A percentile compares a stretch with the other conserved stretches of the same genome.
Conservation (phyloP, 2,797 vertebrate genomes). For the Sternarchorhynchus goeldii region DNA sequence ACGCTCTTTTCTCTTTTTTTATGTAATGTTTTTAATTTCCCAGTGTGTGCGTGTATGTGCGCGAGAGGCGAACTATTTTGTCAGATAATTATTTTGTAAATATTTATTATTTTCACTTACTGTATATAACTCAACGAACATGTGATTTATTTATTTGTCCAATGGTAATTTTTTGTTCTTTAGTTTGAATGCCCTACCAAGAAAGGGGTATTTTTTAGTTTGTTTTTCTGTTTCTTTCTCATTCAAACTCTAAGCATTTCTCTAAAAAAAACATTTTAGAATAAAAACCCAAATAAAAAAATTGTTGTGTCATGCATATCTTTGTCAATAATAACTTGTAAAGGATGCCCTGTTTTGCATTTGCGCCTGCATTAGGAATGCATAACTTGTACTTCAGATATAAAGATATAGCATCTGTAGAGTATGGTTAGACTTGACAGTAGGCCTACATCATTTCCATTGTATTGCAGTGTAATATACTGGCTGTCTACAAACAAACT, state of each 20-base stretch:
- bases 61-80: background rate
- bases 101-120: slow-evolving; percentile 1
- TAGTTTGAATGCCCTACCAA: background rate
- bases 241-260: slow-evolving; percentile 35
- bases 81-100: slow-evolving; percentile 4
- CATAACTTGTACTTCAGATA: too few relatives aligned
- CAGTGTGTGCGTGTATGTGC: background rate
- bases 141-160: slow-evolving; percentile 42
- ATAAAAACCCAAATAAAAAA: slow-evolving; percentile 35
- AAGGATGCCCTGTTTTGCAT: too few relatives aligned
- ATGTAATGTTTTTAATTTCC: background rate
- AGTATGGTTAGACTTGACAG: too few relatives aligned
- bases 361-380: too few relatives aligned
- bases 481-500: too few relatives aligned
- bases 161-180: slow-evolving; percentile 17
- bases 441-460: too few relatives aligned
- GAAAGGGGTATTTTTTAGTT: background rate
- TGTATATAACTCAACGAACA: slow-evolving; percentile 48
- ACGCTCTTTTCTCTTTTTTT: background rate
- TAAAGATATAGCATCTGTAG: too few relatives aligned
- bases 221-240: slow-evolving; percentile 24
- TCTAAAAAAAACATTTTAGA: slow-evolving; percentile 22
- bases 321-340: too few relatives aligned
- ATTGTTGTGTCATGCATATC: background rate
- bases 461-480: too few relatives aligned